Conservation (phyloP, 1,140 invertebrate genomes). For the Polypedilum pembai region DNA sequence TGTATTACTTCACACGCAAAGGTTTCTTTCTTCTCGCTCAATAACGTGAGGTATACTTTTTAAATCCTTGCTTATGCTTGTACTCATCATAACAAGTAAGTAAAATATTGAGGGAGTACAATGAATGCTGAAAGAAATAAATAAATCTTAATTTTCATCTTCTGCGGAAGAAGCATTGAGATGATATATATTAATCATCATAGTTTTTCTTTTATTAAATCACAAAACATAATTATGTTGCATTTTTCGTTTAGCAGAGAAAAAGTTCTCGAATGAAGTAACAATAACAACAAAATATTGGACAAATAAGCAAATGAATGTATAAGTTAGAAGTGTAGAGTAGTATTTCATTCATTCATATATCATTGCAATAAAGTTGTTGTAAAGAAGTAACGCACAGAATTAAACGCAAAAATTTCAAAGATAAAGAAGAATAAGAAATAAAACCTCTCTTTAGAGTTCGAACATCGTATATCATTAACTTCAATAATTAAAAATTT, state of each 20-base stretch:
- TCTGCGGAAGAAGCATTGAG: not conserved
- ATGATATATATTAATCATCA: conserved; percentile 8
- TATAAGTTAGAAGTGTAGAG: no score
- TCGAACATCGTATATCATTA: not conserved
- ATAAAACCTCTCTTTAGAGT: not conserved
- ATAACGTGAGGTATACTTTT: no score
- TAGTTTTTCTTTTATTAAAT: conserved; percentile 14
- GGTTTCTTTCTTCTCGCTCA: no score
- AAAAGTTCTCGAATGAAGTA: not conserved
- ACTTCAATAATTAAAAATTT: not conserved
- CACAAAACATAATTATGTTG: not conserved
- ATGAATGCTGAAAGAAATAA: not conserved
- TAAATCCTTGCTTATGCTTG: no score
- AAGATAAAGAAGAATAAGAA: not conserved
- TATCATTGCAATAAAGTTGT: not conserved
- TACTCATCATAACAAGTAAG: no score
- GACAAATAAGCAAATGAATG: not conserved
- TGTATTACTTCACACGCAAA: no score
- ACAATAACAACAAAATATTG: not conserved
- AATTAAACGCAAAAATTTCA: not conserved
- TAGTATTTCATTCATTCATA: not conserved
- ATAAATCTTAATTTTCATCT: conserved; percentile 19
- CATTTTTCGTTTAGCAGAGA: not conserved
- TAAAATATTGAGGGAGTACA: no score
- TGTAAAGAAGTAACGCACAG: not conserved